Base-by-base conservation (phyloP, 2,113 vertebrate genomes). In the Seriola quinqueradiata region DNA sequence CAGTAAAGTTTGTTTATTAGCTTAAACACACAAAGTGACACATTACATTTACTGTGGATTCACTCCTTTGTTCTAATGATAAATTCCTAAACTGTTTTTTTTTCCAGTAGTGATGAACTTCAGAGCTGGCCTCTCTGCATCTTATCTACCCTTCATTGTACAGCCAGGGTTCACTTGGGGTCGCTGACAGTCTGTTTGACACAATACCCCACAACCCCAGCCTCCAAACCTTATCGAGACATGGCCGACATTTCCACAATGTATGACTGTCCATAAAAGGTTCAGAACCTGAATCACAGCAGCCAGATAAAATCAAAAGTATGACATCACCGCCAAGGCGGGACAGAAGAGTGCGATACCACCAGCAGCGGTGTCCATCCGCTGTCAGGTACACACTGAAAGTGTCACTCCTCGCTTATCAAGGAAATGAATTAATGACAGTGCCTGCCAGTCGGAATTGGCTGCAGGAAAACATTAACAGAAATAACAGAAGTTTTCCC, bases 111-210 rank as follows among this genome's bases (percentile, higher is more conserved):
- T 77, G 69, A 58, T 70, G 32, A 57, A 81, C 32, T 70, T 78
- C n/a, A 68, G 65, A 71, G 40, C 46, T 8, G 32, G 36, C 66
- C 63, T 14, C 57, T 63, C 42, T 60, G 8, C 44, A 40, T n/a
- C 76, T 38, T 48, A 76, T 89, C 79, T 57, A 1, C 13, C 54
- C 64, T 4, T 77, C 70, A 60, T 32, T 71, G 81, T 81, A 81
- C 65, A 81, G 59, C 59, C 38, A 25, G 44, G 28, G 82, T 77
- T 83, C 84, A 85, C 19, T 4, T 48, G n/a, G 17, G 77, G 77
- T 91, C 85, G 57, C 44, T 57, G 67, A 58, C 71, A 84, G 75
- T 65, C 48, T 82, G 57, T 84, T 73, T 77, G 77, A 87, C 81
- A 71, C 83, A 23, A 59, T 46, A 13, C 34, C 60, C 61, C n/a